Base-by-base conservation (phyloP, 2,888 invertebrate genomes). In the Oligia strigilis region DNA sequence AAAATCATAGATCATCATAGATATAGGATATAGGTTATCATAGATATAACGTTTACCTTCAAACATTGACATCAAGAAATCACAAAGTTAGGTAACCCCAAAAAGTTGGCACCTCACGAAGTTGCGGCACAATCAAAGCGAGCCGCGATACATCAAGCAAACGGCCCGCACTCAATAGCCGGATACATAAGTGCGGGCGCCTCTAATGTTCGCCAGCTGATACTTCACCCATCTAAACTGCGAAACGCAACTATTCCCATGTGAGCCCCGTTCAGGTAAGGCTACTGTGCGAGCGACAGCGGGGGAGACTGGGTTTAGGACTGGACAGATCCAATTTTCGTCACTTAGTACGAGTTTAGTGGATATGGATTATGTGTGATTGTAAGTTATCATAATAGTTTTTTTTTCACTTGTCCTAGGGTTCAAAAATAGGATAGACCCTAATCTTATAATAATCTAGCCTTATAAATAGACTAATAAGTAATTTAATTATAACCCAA, bases 181-280 rank as follows among this genome's bases (percentile, higher is more conserved):
- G 62, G 72, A 62, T 62, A 60, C 85, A 49, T 69, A 78, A 80
- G 66, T 46, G 85, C 73, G 64, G 67, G 67, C 75, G 81, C 87
- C 73, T 78, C 88, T 87, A 87, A 85, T 84, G 86, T 84, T 81
- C 77, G 82, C 75, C 75, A 78, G 58, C 77, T 81, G 83, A 86
- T 84, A 80, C 81, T 83, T 87, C 86, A 81, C 80, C 85, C 88
- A 87, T 89, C 85, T 82, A 86, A 89, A 90, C 91, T 89, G 84
- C 90, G 88, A 87, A 88, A 89, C 90, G 77, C 81, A 86, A 89
- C 90, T 90, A 90, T 92, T 90, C 92, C 90, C 91, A 78, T 78
- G 88, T 77, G 91, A 83, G 78, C 74, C 64, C 81, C 75, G 36
- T 36, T 60, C 19, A 46, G 71, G 36, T 43, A 2, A 69, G 58